Conservation (phyloP, 2,113 vertebrate species). For the Brachirus orientalis region DNA sequence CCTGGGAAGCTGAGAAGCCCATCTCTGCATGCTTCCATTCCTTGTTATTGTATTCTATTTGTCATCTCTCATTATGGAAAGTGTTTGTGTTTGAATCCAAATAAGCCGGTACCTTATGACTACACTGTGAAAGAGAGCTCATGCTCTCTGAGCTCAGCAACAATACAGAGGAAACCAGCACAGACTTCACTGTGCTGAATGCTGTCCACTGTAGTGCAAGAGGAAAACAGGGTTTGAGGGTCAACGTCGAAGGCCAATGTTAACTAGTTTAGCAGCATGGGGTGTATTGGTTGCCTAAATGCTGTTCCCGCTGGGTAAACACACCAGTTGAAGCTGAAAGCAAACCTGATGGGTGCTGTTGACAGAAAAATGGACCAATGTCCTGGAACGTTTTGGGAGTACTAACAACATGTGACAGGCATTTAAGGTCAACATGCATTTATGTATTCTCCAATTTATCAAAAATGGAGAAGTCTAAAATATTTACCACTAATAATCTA, state of each 20-base stretch:
- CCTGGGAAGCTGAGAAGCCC: constrained; percentile 46
- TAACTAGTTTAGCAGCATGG: constrained; percentile 40
- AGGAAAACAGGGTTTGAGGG: constrained; percentile 56
- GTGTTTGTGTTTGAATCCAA: constrained; percentile 23
- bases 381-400: constrained; percentile 48
- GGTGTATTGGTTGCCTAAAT: constrained; percentile 49
- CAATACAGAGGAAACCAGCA: not conserved
- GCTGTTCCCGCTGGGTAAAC: constrained; percentile 66
- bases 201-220: constrained; percentile 23
- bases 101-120: constrained; percentile 6
- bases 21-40: constrained; percentile 51
- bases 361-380: constrained; percentile 54
- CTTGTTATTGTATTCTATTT: constrained; percentile 41
- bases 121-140: not conserved
- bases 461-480: too few relatives aligned
- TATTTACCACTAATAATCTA: not conserved
- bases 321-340: constrained; percentile 59
- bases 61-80: constrained; percentile 35
- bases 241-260: constrained; percentile 40
- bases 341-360: constrained; percentile 58
- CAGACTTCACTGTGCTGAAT: not conserved
- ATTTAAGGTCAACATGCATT: not conserved
- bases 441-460: not conserved
- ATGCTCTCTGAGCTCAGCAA: not conserved
- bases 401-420: constrained; percentile 18